Percentiles rank a stretch among this genome's conserved stretches.
phyloP scores from a whole-genome alignment of 2,888 invertebrate genomes.

The Aquatica leii region DNA sequence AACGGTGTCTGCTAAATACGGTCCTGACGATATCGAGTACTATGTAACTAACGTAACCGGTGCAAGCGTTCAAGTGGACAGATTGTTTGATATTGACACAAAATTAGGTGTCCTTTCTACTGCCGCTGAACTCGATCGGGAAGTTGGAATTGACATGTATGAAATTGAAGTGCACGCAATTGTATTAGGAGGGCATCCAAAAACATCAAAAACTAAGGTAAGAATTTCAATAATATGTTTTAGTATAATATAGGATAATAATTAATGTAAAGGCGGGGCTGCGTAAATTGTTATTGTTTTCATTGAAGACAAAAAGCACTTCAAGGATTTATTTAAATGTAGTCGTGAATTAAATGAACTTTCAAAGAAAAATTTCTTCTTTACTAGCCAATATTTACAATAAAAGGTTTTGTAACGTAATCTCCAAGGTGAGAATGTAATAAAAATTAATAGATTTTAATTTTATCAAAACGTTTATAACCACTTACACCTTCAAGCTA shows the following conservation, averaged over 20 bases:
- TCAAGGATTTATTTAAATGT: no score
- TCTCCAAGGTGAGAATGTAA: no score
- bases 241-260: neutral
- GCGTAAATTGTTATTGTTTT: no score
- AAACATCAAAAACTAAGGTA: constrained; percentile 86
- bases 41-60: constrained; percentile 89
- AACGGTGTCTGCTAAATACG: constrained; percentile 77
- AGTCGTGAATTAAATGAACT: no score
- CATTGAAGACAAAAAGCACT: no score
- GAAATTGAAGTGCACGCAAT: constrained; percentile 88
- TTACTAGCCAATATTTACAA: no score
- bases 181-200: constrained; percentile 74
- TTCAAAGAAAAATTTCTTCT: no score
- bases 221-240: constrained; percentile 50
- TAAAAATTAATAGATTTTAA: no score
- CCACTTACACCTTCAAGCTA: no score
- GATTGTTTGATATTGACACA: constrained; percentile 90
- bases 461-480: no score
- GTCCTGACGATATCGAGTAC: constrained; percentile 79
- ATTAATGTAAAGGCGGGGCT: no score
- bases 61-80: constrained; percentile 79
- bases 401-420: no score
- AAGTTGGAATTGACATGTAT: constrained; percentile 82
- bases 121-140: constrained; percentile 82
- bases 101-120: constrained; percentile 88